Conservation (phyloP, 2,888 invertebrate species). For the Fabriciana adippe region DNA sequence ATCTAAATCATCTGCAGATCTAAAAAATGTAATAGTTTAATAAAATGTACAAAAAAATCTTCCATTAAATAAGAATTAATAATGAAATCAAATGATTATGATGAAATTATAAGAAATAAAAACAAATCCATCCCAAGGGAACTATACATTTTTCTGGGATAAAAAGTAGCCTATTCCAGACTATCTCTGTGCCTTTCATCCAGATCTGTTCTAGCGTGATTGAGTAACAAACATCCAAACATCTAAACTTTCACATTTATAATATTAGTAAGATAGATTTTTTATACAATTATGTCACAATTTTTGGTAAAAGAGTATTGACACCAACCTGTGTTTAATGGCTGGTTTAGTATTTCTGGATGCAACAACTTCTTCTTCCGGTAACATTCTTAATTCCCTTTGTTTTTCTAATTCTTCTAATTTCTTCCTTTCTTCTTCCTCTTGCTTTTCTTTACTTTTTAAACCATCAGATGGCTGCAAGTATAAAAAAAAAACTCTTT, state of each 20-base stretch:
- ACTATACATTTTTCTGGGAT: too few relatives aligned
- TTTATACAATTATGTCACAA: neutral
- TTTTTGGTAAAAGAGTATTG: neutral
- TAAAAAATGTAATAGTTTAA: slow-evolving; percentile 42
- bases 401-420: slow-evolving; percentile 91
- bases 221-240: too few relatives aligned
- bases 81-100: too few relatives aligned
- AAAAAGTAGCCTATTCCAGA: too few relatives aligned
- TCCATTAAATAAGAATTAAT: too few relatives aligned
- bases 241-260: too few relatives aligned
- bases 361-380: slow-evolving; percentile 62
- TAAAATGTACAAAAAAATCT: neutral
- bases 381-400: slow-evolving; percentile 89
- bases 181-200: too few relatives aligned
- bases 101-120: too few relatives aligned
- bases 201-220: too few relatives aligned
- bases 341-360: slow-evolving; percentile 50
- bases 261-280: neutral
- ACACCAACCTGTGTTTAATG: slow-evolving; percentile 83
- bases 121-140: too few relatives aligned
- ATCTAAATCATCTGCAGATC: slow-evolving; percentile 93
- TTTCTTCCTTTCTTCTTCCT: slow-evolving; percentile 89
- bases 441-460: slow-evolving; percentile 91
- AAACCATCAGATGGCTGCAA: slow-evolving; percentile 88
- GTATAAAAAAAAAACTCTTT: slow-evolving; percentile 21